phyloP scores from a whole-genome alignment of 2,113 vertebrate species.

The Uria lomvia region DNA sequence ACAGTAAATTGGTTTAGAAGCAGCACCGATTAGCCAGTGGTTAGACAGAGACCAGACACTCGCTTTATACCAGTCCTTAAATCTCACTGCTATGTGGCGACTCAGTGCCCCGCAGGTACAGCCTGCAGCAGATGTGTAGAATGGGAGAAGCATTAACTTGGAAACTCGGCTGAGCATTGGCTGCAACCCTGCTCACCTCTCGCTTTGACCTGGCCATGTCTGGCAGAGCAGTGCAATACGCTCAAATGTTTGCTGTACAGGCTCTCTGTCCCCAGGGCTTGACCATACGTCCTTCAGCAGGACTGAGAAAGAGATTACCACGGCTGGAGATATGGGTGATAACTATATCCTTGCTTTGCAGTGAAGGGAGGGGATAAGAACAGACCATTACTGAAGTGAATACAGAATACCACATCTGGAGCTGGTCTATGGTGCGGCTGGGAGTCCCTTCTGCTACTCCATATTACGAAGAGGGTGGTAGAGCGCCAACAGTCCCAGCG shows the following conservation, averaged over 20 bases:
- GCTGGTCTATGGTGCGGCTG: neutral
- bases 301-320: neutral
- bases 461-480: neutral
- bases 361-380: neutral
- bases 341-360: neutral
- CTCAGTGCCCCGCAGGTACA: neutral
- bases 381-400: neutral
- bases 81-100: neutral
- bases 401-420: fast-evolving
- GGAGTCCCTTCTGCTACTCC: neutral
- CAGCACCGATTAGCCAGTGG: neutral
- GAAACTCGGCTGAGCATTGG: neutral
- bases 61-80: neutral
- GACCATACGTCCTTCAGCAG: neutral
- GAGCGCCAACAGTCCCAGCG: neutral
- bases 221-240: neutral
- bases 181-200: neutral
- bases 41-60: neutral
- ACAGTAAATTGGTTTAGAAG: neutral
- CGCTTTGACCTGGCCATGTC: neutral
- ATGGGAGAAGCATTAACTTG: neutral
- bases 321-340: fast-evolving
- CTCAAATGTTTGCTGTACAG: neutral
- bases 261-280: neutral
- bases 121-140: neutral